A percentile compares a stretch with the other conserved stretches of the same genome.
Evolutionary conservation across 2,888 invertebrate genomes (phyloP).

Genomic region (Cataglyphis albicans): DNA sequence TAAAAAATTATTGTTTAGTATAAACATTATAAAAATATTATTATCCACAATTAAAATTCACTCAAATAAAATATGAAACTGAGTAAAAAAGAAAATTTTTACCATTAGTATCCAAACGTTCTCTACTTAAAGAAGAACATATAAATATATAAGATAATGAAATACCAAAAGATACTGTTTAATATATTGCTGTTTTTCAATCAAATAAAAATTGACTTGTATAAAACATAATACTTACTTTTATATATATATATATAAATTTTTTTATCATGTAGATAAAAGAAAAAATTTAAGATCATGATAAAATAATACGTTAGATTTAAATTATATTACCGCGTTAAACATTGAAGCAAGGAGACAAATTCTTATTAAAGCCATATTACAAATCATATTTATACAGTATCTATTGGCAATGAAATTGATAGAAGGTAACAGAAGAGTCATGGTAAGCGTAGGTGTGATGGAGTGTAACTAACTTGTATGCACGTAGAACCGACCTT

Average conservation of each 20-base stretch:
- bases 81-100: constrained; percentile 9
- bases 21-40: constrained; percentile 14
- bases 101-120: constrained; percentile 19
- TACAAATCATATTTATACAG: constrained; percentile 58
- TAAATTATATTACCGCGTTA: background rate
- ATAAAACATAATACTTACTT: background rate
- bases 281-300: background rate
- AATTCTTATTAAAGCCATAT: constrained; percentile 11
- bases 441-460: constrained; percentile 84
- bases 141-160: constrained; percentile 60
- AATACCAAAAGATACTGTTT: constrained; percentile 64
- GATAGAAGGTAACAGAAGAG: constrained; percentile 58
- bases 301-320: background rate
- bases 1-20: constrained; percentile 10
- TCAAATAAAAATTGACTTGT: background rate
- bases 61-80: background rate
- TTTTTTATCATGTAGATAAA: background rate
- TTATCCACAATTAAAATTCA: constrained; percentile 17
- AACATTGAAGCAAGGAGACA: background rate
- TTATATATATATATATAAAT: background rate
- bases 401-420: constrained; percentile 58
- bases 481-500: constrained; percentile 88
- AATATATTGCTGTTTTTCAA: background rate
- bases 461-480: constrained; percentile 86
- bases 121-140: constrained; percentile 51